phyloP scores from a whole-genome alignment of 1,140 invertebrate genomes.

The Brachionus plicatilis region DNA sequence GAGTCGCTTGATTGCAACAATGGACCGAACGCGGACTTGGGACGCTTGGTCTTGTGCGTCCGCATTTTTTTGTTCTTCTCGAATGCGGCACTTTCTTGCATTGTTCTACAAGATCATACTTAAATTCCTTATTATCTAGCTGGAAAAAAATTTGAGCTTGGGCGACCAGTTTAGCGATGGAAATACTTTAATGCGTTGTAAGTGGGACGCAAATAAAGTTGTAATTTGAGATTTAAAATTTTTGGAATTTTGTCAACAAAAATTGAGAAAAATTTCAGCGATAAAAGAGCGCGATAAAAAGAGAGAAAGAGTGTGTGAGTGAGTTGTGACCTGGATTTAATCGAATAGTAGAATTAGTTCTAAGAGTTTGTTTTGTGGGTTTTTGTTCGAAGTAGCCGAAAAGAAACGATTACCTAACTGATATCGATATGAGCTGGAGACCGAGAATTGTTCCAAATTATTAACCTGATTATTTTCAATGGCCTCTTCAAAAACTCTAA shows the following conservation, averaged over 20 bases:
- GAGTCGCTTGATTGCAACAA: neutral
- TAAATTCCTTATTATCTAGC: neutral
- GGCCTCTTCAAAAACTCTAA: neutral
- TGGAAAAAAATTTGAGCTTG: neutral
- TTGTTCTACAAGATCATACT: neutral
- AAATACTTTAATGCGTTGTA: neutral
- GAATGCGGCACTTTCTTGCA: neutral
- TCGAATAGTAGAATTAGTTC: neutral
- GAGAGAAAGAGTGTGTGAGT: neutral
- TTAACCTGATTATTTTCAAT: slow-evolving; percentile 9
- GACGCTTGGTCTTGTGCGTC: slow-evolving; percentile 19
- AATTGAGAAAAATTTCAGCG: neutral
- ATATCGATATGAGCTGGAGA: neutral
- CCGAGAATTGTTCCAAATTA: slow-evolving; percentile 9
- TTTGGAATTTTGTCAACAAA: slow-evolving; percentile 24
- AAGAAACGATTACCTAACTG: slow-evolving; percentile 10
- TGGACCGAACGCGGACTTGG: slow-evolving; percentile 28
- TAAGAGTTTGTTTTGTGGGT: neutral
- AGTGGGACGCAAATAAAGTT: slow-evolving; percentile 29
- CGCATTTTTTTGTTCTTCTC: neutral
- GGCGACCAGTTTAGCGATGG: neutral
- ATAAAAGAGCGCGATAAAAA: neutral
- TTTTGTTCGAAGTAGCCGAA: neutral
- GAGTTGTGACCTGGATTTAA: slow-evolving; percentile 27
- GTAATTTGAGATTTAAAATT: slow-evolving; percentile 14